A percentile compares a stretch with the other conserved stretches of the same genome.
These are phyloP conservation scores for Empis livida DNA, from an alignment of 2,888 invertebrate species.

Conservation along the genomic window DNA sequence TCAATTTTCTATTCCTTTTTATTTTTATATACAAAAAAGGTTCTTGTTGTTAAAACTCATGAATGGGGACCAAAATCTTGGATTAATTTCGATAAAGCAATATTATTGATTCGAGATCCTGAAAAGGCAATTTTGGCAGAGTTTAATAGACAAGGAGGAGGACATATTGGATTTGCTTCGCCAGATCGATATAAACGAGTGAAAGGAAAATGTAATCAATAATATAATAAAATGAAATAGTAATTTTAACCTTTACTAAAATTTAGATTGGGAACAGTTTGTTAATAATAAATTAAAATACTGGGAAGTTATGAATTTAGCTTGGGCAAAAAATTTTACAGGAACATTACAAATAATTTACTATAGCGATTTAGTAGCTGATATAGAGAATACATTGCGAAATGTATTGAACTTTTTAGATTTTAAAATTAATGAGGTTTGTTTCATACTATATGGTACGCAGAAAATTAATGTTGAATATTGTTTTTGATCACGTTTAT, in stretches of 20 bases:
- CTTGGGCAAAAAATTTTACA: conserved; percentile 56
- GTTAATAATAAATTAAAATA: conserved; percentile 49
- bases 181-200: conserved; percentile 49
- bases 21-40: too few species aligned
- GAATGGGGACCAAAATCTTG: conserved; percentile 51
- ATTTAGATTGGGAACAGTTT: conserved; percentile 57
- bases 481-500: too few species aligned
- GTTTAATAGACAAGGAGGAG: conserved; percentile 67
- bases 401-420: conserved; percentile 45
- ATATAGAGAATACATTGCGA: conserved; percentile 45
- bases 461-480: too few species aligned
- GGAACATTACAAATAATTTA: conserved; percentile 56
- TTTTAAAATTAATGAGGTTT: conserved; percentile 23
- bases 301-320: conserved; percentile 56
- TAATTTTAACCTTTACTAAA: conserved; percentile 6
- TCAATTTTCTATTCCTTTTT: too few species aligned
- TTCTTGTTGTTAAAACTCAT: conserved; percentile 62
- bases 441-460: conserved; percentile 2
- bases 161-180: conserved; percentile 67
- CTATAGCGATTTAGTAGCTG: conserved; percentile 53
- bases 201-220: conserved; percentile 45
- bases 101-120: conserved; percentile 58
- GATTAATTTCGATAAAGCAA: conserved; percentile 48
- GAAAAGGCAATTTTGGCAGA: conserved; percentile 56
- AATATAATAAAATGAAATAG: too few species aligned